Evolutionary conservation across 2,888 invertebrate species (phyloP).

Genomic region (Cephus nigrinus): DNA sequence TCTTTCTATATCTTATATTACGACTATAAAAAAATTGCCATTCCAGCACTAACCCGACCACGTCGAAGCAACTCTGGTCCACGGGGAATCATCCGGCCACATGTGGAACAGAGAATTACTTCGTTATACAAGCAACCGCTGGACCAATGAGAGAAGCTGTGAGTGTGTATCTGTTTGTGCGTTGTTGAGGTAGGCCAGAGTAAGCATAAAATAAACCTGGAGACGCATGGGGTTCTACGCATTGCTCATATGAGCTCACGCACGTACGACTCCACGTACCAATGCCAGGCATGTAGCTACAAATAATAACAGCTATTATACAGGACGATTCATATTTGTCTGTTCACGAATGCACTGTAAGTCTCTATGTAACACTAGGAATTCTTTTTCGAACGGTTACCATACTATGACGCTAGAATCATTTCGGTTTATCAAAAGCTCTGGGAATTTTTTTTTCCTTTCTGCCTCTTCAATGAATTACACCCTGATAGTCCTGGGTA

Average conservation of each 20-base stretch:
- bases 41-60: not conserved
- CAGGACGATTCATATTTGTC: slow-evolving; percentile 25
- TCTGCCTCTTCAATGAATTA: not conserved
- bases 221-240: slow-evolving; percentile 48
- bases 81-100: slow-evolving; percentile 22
- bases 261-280: slow-evolving; percentile 17
- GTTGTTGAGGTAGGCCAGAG: slow-evolving; percentile 43
- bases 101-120: slow-evolving; percentile 37
- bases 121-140: slow-evolving; percentile 30
- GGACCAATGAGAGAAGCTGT: slow-evolving; percentile 20
- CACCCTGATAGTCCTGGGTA: not conserved
- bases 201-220: slow-evolving; percentile 48
- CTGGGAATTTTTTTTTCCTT: not conserved
- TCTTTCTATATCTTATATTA: not conserved
- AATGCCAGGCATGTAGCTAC: slow-evolving; percentile 20
- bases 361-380: not conserved
- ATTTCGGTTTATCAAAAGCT: not conserved
- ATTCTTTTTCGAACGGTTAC: not conserved
- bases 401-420: not conserved
- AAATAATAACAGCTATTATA: slow-evolving; percentile 40
- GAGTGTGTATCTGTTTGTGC: not conserved
- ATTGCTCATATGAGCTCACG: slow-evolving; percentile 17
- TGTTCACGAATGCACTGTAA: not conserved
- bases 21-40: not conserved
- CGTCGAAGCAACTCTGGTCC: not conserved